Evolutionary conservation across 2,888 invertebrate species (phyloP).

Genomic region (Caenorhabditis sinica): DNA sequence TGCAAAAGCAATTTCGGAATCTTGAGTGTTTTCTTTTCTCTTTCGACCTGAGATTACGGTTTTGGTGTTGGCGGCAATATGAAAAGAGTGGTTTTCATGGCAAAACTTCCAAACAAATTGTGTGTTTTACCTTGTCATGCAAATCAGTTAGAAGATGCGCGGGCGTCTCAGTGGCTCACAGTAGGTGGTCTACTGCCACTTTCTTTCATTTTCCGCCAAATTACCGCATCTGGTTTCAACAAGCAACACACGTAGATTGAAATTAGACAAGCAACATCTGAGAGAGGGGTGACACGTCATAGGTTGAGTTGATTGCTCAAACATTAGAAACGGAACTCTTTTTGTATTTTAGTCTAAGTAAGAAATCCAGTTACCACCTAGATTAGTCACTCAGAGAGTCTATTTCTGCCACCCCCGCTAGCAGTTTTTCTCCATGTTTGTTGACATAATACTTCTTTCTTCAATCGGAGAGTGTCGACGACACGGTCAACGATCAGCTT

Average conservation of each 20-base stretch:
- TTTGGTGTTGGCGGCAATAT: slow-evolving; percentile 53
- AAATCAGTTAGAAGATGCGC: slow-evolving; percentile 48
- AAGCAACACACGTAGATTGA: slow-evolving; percentile 22
- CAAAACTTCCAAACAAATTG: slow-evolving; percentile 27
- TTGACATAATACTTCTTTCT: slow-evolving; percentile 59
- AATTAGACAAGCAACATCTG: neutral
- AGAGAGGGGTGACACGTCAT: slow-evolving; percentile 31
- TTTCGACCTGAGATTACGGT: slow-evolving; percentile 4
- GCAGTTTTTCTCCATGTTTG: slow-evolving; percentile 55
- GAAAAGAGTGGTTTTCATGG: slow-evolving; percentile 44
- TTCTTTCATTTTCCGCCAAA: slow-evolving; percentile 56
- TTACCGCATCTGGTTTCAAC: slow-evolving; percentile 53
- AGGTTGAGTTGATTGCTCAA: slow-evolving; percentile 38
- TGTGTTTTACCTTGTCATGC: slow-evolving; percentile 51
- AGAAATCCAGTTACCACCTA: slow-evolving; percentile 55
- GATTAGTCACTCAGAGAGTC: slow-evolving; percentile 54
- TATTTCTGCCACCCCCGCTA: slow-evolving; percentile 59
- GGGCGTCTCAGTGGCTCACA: slow-evolving; percentile 51
- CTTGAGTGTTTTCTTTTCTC: slow-evolving; percentile 20
- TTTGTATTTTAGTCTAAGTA: too few relatives aligned
- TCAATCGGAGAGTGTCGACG: slow-evolving; percentile 30
- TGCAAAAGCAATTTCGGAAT: slow-evolving; percentile 46
- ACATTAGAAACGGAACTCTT: slow-evolving; percentile 10
- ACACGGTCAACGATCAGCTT: slow-evolving; percentile 64
- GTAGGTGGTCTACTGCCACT: slow-evolving; percentile 58